Base-by-base conservation (phyloP, 2,113 vertebrate species). In the Phalacrocorax pelagicus region DNA sequence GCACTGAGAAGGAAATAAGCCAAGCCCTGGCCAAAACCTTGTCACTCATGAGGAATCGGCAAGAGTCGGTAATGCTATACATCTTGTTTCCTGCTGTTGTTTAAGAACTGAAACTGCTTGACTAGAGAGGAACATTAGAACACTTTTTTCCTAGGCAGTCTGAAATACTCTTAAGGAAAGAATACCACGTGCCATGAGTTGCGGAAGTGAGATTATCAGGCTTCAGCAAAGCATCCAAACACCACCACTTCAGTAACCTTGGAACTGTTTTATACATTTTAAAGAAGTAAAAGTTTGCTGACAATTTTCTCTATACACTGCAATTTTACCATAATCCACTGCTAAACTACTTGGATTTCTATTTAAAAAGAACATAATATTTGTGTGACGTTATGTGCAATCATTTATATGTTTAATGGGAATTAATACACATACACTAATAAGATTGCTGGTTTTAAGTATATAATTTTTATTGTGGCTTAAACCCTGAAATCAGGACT, bases 31-130 rank as follows among this genome's bases (percentile, higher is more conserved):
- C 46, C 65, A 93, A 82, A 87, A 59, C 79, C 66, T 23, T 69
- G 54, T 27, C 70, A 30, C 69, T 91, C 8, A 4, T 15, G 18
- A 92, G 44, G 42, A 89, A 84, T 89, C 66, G 78, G 59, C 63
- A 74, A 34, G 42, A 86, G 63, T 18, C 57, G 88, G 58, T 82
- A 85, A 94, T 42, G n/a, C 74, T 83, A 32, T 80, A 16, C 67
- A 27, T 63, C 30, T 58, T 84, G 69, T 75, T 79, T 73, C 63
- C 67, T 88, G 58, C 32, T 71, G 20, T 29, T 72, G 7, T 67
- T 86, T 81, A 91, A 91, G 57, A 95, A 87, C 52, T n/a, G 74
- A 88, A 93, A 87, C 70, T 91, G 54, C 66, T 69, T 70, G 54
- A 54, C 77, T 62, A n/a, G 40, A 80, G 46, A 87, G 73, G 69